Evolutionary conservation across 2,113 vertebrate species (phyloP), one percentile per base, ranked within the genome.

Genomic region (Pteruthius melanotis): DNA sequence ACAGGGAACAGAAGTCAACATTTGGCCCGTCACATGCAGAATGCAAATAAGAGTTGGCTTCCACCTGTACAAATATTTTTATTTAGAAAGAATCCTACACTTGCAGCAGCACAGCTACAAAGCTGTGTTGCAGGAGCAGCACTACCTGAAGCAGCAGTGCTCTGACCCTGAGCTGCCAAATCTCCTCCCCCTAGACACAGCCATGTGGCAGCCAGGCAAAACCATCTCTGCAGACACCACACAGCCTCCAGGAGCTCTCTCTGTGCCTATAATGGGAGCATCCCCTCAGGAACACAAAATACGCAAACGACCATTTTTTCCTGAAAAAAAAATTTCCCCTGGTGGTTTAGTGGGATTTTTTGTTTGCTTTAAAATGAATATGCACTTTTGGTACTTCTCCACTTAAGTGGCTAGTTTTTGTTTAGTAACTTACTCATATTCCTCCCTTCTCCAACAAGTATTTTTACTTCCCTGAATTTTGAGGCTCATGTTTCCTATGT

Each of bases 131-230:
- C 42, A 81, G 7, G 4, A 61, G 70, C 83, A 71, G 31, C 8
- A 4, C 15, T 20, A 40, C 22, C 35, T 12, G 40, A n/a, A 28
- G 66, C 13, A 11, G 66, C 59, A 83, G 27, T 17, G 39, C 16
- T 22, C 33, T 37, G 26, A 13, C 8, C 35, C 64, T 7, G 28
- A 37, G 76, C 80, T 42, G 52, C 52, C 37, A 13, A 53, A 37
- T 37, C 37, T 12, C 2, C 65, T 23, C 37, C 7, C 17, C 13
- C 37, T 8, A 23, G 54, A 35, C 44, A 5, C 0, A 0, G 19
- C 13, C 45, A 26, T 0, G 7, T 50, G 52, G 74, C 63, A 78
- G 54, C 30, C 56, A 61, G 57, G 33, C 52, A n/a, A 30, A 86
- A 19, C 24, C 35, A 4, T 5, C 56, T 45, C 44, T 77, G 35